Evolutionary conservation across 1,140 invertebrate species (phyloP).

Genomic region (Drosophila repleta): DNA sequence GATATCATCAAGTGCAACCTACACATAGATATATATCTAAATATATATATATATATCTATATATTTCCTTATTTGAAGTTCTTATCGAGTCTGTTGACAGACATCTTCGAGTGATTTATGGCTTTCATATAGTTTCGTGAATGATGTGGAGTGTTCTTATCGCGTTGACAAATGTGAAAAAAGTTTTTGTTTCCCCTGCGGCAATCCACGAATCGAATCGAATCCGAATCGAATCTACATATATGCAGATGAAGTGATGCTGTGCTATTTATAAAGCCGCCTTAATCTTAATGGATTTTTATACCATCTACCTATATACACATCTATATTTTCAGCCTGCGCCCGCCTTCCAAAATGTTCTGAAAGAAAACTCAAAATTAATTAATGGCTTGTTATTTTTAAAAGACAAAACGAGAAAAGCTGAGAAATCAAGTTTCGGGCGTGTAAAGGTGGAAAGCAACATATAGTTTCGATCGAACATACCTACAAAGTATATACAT

Average conservation of each 20-base stretch:
- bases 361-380: constrained; percentile 35
- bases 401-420: constrained; percentile 49
- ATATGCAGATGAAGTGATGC: constrained; percentile 53
- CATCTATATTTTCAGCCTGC: constrained; percentile 61
- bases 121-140: constrained; percentile 10
- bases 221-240: constrained; percentile 7
- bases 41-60: constrained; percentile 19
- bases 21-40: constrained; percentile 7
- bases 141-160: constrained; percentile 4
- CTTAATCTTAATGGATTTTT: constrained; percentile 69
- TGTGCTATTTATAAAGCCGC: constrained; percentile 70
- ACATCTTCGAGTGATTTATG: constrained; percentile 17
- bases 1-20: constrained; percentile 7
- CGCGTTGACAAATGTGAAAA: constrained; percentile 28
- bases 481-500: too few species aligned
- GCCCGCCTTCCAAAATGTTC: constrained; percentile 50
- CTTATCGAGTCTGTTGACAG: not conserved
- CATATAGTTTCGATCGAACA: constrained; percentile 25
- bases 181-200: constrained; percentile 10
- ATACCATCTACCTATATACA: constrained; percentile 42
- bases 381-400: constrained; percentile 75
- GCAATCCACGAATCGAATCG: not conserved
- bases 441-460: constrained; percentile 54
- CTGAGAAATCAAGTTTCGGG: constrained; percentile 22
- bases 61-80: not conserved